Base-by-base conservation (phyloP, 2,888 invertebrate species). In the Synergus umbraculus region DNA sequence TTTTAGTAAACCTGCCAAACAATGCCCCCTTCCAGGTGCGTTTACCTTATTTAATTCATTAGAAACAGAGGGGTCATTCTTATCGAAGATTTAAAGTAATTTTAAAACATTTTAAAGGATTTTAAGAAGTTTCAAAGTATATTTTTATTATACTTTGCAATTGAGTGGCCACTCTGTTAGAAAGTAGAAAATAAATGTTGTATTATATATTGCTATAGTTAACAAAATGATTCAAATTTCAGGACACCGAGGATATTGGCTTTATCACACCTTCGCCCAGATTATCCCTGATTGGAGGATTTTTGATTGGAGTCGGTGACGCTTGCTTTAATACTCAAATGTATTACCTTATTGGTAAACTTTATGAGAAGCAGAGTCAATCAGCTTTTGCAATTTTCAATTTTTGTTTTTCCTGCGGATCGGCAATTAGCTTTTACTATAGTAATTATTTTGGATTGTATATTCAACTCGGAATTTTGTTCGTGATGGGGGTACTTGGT, bases 261-360 rank as follows among this genome's bases (percentile, higher is more conserved):
- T 93, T 93, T 88, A 94, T 94, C 78, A 89, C 86, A 0, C 93
- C 94, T 0, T 94, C 94, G 0, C 93, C 94, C 1, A 93, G 93
- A 78, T 88, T 96, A 67, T 99, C 98, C 0, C 95, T 99, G 93
- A 92, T 97, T 78, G 98, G 98, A 92, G 97, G 98, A 82, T 97
- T 98, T 88, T 93, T 98, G 0, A 94, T 99, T 0, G 99, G 99
- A 0, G 96, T 99, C 87, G 99, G 98, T 0, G 99, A 99, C 91
- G 97, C 98, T n/a, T 98, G 99, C 92, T 98, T 96, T 93, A 99
- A 99, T 90, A 99, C 99, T 0, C 97, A 98, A 93, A 95, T 99
- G 63, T 99, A 98, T 90, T 97, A 98, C 0, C 95, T 99, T 83
- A 93, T 99, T 60, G 99, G 98, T 2, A 95, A 96, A 12, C 95